These are phyloP conservation scores for Thymallus thymallus DNA, from an alignment of 2,113 vertebrate genomes.

Conservation along the genomic window DNA sequence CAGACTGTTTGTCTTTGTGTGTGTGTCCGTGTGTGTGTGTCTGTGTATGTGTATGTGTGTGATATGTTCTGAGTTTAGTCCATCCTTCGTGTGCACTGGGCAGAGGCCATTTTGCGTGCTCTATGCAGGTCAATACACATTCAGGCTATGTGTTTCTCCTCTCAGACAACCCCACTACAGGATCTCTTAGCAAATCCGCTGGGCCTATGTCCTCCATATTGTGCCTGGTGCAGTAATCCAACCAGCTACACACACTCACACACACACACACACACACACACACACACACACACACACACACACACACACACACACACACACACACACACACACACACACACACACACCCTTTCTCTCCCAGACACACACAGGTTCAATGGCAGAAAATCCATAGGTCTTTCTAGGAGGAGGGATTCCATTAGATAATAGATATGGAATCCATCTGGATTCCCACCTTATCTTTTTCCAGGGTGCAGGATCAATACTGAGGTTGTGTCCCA, in stretches of 20 bases:
- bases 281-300: conserved; percentile 11
- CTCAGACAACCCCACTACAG: conserved; percentile 57
- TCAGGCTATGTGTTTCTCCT: conserved; percentile 55
- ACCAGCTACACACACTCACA: conserved; percentile 51
- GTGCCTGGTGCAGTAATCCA: conserved; percentile 72
- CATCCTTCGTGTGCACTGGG: too few relatives aligned
- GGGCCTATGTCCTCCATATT: conserved; percentile 58
- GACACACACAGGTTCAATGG: conserved; percentile 70
- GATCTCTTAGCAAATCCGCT: conserved; percentile 55
- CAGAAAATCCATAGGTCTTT: conserved; percentile 83
- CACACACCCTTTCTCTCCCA: background rate
- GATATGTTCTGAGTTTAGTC: too few relatives aligned
- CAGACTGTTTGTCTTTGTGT: too few relatives aligned
- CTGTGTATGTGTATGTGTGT: too few relatives aligned
- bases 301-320: conserved; percentile 14
- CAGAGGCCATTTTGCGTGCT: background rate
- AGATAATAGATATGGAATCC: conserved; percentile 86
- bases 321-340: too few relatives aligned
- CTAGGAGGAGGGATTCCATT: conserved; percentile 80
- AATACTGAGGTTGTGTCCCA: conserved; percentile 50
- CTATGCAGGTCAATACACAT: conserved; percentile 69
- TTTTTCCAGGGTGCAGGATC: conserved; percentile 76
- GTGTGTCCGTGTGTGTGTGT: too few relatives aligned
- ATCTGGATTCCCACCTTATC: conserved; percentile 82
- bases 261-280: background rate